Conservation (phyloP, 2,888 invertebrate genomes). For the Leptura quadrifasciata region DNA sequence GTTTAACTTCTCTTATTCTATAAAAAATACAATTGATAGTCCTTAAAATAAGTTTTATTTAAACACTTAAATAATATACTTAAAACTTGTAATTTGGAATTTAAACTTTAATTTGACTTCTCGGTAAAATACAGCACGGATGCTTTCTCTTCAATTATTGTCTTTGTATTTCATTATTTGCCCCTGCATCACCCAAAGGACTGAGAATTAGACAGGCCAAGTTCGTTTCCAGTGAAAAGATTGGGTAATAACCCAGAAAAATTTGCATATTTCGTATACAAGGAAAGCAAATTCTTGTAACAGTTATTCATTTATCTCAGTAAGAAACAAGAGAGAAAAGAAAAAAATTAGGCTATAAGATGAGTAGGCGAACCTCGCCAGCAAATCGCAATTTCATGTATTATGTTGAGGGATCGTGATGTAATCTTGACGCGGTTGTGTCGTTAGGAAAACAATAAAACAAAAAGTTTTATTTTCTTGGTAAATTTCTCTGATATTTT, state of each 20-base stretch:
- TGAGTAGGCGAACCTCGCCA: not conserved
- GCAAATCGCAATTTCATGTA: constrained; percentile 33
- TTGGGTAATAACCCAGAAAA: constrained; percentile 31
- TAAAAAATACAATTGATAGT: too few relatives aligned
- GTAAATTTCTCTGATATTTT: not conserved
- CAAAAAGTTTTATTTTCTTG: constrained; percentile 25
- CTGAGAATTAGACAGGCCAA: constrained; percentile 7
- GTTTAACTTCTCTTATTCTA: too few relatives aligned
- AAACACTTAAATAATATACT: too few relatives aligned
- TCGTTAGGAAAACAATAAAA: constrained; percentile 27
- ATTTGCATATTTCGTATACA: constrained; percentile 35
- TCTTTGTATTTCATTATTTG: constrained; percentile 2
- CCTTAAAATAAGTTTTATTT: too few relatives aligned
- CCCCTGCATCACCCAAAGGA: not conserved
- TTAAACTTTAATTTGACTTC: not conserved
- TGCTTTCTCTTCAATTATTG: constrained; percentile 8
- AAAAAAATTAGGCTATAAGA: constrained; percentile 31
- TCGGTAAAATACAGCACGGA: not conserved
- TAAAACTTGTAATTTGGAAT: not conserved
- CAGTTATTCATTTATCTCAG: constrained; percentile 39
- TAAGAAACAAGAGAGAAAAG: constrained; percentile 25
- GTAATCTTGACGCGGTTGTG: constrained; percentile 34
- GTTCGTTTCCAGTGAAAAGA: constrained; percentile 23
- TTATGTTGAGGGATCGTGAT: constrained; percentile 30
- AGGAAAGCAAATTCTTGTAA: constrained; percentile 37